Evolutionary conservation across 2,113 vertebrate species (phyloP).

Genomic region (Nothoprocta perdicaria): DNA sequence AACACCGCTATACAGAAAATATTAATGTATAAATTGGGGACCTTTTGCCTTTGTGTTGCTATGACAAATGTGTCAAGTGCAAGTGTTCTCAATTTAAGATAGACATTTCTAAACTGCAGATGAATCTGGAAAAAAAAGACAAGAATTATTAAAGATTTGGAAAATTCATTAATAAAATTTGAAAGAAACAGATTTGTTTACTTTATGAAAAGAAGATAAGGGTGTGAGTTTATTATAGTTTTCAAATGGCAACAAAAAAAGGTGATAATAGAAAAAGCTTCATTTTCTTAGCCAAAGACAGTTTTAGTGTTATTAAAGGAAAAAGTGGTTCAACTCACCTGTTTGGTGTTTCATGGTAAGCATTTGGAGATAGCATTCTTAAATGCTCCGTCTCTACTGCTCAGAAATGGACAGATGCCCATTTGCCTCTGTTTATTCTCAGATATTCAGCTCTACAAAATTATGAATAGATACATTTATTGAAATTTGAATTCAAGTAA

Average conservation of each 20-base stretch:
- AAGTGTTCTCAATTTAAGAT: constrained; percentile 27
- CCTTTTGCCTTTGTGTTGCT: neutral
- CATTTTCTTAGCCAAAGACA: neutral
- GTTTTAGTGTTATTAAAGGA: neutral
- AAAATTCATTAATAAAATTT: neutral
- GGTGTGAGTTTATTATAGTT: neutral
- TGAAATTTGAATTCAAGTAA: neutral
- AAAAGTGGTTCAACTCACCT: neutral
- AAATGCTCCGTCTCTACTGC: neutral
- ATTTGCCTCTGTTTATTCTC: neutral
- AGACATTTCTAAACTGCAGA: constrained; percentile 38
- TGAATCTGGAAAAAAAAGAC: constrained; percentile 10
- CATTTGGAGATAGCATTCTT: neutral
- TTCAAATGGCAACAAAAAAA: neutral
- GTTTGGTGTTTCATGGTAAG: neutral
- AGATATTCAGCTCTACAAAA: neutral
- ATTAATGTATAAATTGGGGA: neutral
- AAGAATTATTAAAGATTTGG: neutral
- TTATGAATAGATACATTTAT: neutral
- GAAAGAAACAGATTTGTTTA: constrained; percentile 14
- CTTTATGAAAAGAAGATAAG: constrained; percentile 4
- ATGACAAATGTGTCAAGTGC: constrained; percentile 3
- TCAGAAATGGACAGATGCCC: neutral
- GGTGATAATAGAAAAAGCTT: neutral
- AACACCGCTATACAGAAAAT: neutral